Conservation (phyloP, 2,797 vertebrate genomes). For the Tarsius wallacei region DNA sequence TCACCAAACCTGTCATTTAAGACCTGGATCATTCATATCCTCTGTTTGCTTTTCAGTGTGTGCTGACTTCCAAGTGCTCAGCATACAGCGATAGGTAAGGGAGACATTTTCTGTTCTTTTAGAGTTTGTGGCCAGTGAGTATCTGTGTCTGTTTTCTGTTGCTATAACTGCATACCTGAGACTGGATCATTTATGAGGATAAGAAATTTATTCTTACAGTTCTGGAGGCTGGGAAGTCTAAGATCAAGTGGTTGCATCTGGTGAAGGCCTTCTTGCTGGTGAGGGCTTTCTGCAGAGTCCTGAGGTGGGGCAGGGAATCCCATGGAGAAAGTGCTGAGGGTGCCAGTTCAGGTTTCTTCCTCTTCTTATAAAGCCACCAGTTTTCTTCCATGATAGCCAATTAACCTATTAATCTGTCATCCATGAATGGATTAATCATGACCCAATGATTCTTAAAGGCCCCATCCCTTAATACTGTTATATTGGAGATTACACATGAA, state of each 20-base stretch:
- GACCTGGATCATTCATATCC: neutral
- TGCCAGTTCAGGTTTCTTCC: neutral
- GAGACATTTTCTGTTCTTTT: neutral
- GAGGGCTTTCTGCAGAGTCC: neutral
- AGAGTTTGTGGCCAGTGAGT: neutral
- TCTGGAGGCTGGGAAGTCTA: neutral
- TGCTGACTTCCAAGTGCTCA: neutral
- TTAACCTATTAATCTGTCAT: neutral
- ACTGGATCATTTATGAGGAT: neutral
- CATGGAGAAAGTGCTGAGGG: neutral
- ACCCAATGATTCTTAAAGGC: neutral
- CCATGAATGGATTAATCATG: neutral
- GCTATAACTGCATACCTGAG: neutral
- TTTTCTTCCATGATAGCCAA: neutral
- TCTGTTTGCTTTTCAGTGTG: accelerated
- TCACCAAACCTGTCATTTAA: neutral
- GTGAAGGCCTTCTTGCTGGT: neutral
- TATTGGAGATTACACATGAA: neutral
- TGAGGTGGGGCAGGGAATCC: neutral
- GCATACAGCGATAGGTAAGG: neutral
- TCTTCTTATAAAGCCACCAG: neutral
- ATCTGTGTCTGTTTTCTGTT: neutral
- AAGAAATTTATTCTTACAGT: neutral
- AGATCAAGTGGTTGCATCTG: neutral
- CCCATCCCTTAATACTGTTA: neutral